These are phyloP conservation scores for Alosa sapidissima DNA, from an alignment of 2,797 vertebrate genomes.

Conservation along the genomic window DNA sequence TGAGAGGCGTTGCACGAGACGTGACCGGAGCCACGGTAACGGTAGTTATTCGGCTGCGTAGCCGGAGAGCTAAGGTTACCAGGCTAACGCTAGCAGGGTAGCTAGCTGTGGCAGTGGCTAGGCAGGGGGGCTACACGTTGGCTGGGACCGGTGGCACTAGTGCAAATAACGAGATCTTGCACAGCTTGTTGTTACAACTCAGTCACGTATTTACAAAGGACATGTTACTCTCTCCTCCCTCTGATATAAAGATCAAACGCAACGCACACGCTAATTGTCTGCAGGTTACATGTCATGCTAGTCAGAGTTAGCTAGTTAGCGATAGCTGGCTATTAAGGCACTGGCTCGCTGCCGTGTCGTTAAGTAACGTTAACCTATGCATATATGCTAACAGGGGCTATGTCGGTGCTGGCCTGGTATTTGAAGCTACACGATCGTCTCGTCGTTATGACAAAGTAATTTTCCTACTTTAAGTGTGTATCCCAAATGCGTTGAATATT, in stretches of 20 bases:
- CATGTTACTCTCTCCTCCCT: background rate
- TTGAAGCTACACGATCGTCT: background rate
- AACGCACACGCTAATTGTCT: background rate
- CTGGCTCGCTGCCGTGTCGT: background rate
- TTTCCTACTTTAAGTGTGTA: background rate
- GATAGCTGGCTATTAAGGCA: background rate
- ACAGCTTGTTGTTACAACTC: background rate
- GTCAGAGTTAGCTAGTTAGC: conserved; percentile 18
- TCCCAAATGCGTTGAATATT: background rate
- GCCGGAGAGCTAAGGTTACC: conserved; percentile 29
- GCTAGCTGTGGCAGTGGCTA: background rate
- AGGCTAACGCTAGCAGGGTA: conserved; percentile 42
- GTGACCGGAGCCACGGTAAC: conserved; percentile 39
- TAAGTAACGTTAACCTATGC: background rate
- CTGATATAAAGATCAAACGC: background rate
- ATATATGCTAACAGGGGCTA: background rate
- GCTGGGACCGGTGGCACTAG: background rate
- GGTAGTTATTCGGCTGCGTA: conserved; percentile 31
- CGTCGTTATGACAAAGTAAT: background rate
- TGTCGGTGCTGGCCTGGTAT: conserved; percentile 15
- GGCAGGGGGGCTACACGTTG: background rate
- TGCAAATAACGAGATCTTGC: background rate
- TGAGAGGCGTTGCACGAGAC: conserved; percentile 13
- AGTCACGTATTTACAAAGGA: background rate
- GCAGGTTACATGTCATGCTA: conserved; percentile 21